Percentiles rank a stretch among this genome's conserved stretches.
These are phyloP conservation scores for Lysandra coridon DNA, from an alignment of 2,888 invertebrate species.

Conservation along the genomic window DNA sequence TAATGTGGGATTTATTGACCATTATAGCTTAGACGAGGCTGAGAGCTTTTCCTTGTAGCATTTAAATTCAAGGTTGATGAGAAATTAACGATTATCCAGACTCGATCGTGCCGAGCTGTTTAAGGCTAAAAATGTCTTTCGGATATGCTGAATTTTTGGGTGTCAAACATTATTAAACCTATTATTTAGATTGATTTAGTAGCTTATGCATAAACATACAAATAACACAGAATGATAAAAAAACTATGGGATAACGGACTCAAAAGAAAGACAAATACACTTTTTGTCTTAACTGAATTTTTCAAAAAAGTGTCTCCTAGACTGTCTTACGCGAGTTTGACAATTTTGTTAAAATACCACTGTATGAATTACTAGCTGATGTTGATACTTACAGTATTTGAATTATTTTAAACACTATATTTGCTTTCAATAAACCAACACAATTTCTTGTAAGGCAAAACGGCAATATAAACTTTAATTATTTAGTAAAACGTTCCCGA, in stretches of 20 bases:
- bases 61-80: slow-evolving; percentile 68
- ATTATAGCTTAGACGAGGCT: slow-evolving; percentile 49
- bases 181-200: too few species aligned
- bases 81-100: slow-evolving; percentile 31
- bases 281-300: too few species aligned
- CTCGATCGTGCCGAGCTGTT: not conserved
- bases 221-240: too few species aligned
- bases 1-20: slow-evolving; percentile 49
- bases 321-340: too few species aligned
- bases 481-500: slow-evolving; percentile 15
- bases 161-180: too few species aligned
- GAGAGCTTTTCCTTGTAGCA: slow-evolving; percentile 66
- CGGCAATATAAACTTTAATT: slow-evolving; percentile 47
- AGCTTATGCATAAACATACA: too few species aligned
- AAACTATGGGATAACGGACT: too few species aligned
- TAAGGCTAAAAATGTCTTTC: not conserved
- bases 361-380: too few species aligned
- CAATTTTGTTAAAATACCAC: too few species aligned
- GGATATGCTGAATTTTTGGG: too few species aligned
- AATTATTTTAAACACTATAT: not conserved
- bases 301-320: too few species aligned
- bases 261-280: too few species aligned
- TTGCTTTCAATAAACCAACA: not conserved
- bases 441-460: not conserved
- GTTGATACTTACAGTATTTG: not conserved